Percentiles rank a stretch among this genome's conserved stretches.
phyloP scores from a whole-genome alignment of 1,140 invertebrate genomes.

The Sesamia nonagrioides region DNA sequence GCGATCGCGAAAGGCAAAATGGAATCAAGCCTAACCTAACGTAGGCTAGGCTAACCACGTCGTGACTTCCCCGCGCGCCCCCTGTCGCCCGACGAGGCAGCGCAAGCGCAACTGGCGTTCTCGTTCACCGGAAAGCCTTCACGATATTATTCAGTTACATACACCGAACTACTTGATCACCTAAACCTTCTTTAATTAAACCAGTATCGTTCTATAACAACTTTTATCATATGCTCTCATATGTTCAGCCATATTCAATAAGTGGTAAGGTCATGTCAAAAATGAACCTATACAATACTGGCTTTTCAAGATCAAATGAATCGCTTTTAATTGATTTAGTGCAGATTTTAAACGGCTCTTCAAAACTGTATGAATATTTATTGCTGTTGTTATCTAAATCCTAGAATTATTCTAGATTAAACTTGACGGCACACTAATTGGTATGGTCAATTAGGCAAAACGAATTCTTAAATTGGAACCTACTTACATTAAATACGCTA shows the following conservation, averaged over 20 bases:
- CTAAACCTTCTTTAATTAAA: constrained; percentile 52
- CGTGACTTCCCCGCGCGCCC: constrained; percentile 70
- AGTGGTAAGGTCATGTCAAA: constrained; percentile 25
- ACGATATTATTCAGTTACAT: constrained; percentile 60
- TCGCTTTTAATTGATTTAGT: constrained; percentile 14
- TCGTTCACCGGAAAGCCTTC: constrained; percentile 80
- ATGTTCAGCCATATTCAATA: not conserved
- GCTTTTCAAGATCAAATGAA: constrained; percentile 4
- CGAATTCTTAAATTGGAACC: not conserved
- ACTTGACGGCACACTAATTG: not conserved
- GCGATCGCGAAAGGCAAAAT: constrained; percentile 69
- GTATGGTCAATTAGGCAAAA: constrained; percentile 13
- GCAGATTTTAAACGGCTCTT: constrained; percentile 14
- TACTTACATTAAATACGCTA: constrained; percentile 8
- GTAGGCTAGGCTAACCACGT: constrained; percentile 80
- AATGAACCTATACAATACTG: constrained; percentile 10
- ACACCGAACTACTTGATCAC: constrained; percentile 69
- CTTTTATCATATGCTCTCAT: constrained; percentile 18
- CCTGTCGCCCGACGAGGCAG: constrained; percentile 45
- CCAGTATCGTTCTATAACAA: constrained; percentile 32
- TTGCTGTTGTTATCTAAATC: constrained; percentile 15
- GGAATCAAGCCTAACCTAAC: constrained; percentile 61
- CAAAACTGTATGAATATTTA: constrained; percentile 21
- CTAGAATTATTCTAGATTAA: constrained; percentile 4
- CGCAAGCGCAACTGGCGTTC: constrained; percentile 56